These are phyloP conservation scores for Lochmaea crataegi DNA, from an alignment of 2,888 invertebrate species.

Conservation along the genomic window DNA sequence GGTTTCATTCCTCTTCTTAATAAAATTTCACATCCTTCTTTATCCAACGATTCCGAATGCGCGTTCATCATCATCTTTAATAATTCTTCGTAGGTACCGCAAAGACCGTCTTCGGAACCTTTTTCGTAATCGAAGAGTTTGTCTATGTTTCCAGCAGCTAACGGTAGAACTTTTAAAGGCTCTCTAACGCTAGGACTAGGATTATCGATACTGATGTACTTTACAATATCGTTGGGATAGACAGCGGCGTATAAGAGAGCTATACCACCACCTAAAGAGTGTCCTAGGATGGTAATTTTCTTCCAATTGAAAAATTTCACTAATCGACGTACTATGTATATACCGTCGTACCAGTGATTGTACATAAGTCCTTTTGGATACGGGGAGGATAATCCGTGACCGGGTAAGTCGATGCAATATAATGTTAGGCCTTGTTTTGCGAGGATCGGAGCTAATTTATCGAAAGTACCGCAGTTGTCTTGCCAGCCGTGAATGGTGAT, in stretches of 20 bases:
- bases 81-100: constrained; percentile 81
- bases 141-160: constrained; percentile 73
- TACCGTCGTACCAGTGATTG: constrained; percentile 85
- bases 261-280: constrained; percentile 81
- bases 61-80: constrained; percentile 78
- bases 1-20: constrained; percentile 81
- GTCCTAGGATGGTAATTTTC: constrained; percentile 81
- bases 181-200: constrained; percentile 79
- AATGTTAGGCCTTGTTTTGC: constrained; percentile 72
- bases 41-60: constrained; percentile 77
- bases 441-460: constrained; percentile 79
- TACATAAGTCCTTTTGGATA: constrained; percentile 80
- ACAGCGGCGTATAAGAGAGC: constrained; percentile 84
- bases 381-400: constrained; percentile 82
- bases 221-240: constrained; percentile 78
- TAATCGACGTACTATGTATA: constrained; percentile 78
- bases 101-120: constrained; percentile 73
- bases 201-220: constrained; percentile 82
- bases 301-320: constrained; percentile 80
- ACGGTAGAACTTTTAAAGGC: constrained; percentile 68
- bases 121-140: constrained; percentile 79
- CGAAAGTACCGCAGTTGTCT: constrained; percentile 85
- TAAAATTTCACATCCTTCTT: constrained; percentile 75
- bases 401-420: constrained; percentile 83
- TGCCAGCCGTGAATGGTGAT: constrained; percentile 91